phyloP scores from a whole-genome alignment of 2,888 invertebrate species.

The Lepidocyrtinus sp. region DNA sequence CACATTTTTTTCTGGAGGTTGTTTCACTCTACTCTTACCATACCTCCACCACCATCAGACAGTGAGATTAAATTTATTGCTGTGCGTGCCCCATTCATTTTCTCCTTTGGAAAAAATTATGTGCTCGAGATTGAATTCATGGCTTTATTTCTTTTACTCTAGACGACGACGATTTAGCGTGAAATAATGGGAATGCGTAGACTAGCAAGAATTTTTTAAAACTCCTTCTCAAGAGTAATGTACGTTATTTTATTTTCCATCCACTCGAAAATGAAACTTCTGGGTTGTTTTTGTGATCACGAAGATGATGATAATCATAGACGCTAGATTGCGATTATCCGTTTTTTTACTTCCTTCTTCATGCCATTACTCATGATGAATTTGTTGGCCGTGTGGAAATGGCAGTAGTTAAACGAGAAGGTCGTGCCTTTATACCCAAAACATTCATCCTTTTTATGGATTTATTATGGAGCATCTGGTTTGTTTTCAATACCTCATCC shows the following conservation, averaged over 20 bases:
- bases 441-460: conserved; percentile 27
- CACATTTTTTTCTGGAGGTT: too few relatives aligned
- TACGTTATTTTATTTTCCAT: neutral
- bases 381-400: conserved; percentile 1
- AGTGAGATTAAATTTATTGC: conserved; percentile 58
- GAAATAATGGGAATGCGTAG: conserved; percentile 26
- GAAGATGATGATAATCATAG: conserved; percentile 44
- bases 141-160: conserved; percentile 53
- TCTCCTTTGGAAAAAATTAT: conserved; percentile 56
- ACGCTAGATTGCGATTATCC: conserved; percentile 7
- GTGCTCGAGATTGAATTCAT: conserved; percentile 59
- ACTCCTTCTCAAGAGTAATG: conserved; percentile 34
- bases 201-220: neutral
- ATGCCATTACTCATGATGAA: conserved; percentile 1
- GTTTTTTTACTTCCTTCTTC: conserved; percentile 32
- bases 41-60: neutral
- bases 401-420: conserved; percentile 9
- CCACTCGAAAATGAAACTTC: conserved; percentile 11
- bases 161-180: conserved; percentile 4
- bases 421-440: neutral
- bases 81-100: conserved; percentile 61
- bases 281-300: neutral
- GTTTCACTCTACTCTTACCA: neutral
- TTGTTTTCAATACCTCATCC: conserved; percentile 32
- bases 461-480: conserved; percentile 33